Conservation (phyloP, 2,797 vertebrate species). For the Corythornis leucogaster region DNA sequence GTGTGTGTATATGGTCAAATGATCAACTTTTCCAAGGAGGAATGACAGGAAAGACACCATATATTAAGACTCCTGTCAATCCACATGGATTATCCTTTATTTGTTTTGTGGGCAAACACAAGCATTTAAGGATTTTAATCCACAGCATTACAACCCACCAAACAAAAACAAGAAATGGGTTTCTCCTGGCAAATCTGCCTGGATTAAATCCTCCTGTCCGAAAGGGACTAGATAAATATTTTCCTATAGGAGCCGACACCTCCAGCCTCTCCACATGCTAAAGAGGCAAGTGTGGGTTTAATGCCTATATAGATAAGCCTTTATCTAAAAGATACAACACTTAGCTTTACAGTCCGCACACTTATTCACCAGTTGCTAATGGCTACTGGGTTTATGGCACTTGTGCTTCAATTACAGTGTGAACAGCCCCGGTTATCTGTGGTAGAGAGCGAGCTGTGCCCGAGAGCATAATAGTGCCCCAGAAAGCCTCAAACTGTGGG, state of each 20-base stretch:
- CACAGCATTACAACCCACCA: neutral
- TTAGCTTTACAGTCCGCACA: neutral
- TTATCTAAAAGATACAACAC: slow-evolving; percentile 39
- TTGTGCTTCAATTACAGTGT: neutral
- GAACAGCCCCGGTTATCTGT: neutral
- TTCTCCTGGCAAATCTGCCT: neutral
- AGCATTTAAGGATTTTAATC: neutral
- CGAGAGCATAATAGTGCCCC: neutral
- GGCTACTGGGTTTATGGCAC: neutral
- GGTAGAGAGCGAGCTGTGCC: neutral
- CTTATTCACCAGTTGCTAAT: neutral
- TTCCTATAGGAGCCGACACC: neutral
- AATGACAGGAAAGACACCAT: neutral
- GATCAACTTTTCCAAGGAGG: neutral
- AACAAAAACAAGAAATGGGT: neutral
- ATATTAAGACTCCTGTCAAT: neutral
- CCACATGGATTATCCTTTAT: neutral
- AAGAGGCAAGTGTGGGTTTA: neutral
- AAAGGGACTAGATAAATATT: slow-evolving; percentile 7
- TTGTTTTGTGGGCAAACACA: neutral
- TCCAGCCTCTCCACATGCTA: neutral
- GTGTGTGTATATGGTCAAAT: accelerated
- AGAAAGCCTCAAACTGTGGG: too few species aligned
- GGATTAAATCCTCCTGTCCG: neutral
- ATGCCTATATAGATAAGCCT: slow-evolving; percentile 29